Evolutionary conservation across 2,113 vertebrate species (phyloP).

Genomic region (Eulemur macaco): DNA sequence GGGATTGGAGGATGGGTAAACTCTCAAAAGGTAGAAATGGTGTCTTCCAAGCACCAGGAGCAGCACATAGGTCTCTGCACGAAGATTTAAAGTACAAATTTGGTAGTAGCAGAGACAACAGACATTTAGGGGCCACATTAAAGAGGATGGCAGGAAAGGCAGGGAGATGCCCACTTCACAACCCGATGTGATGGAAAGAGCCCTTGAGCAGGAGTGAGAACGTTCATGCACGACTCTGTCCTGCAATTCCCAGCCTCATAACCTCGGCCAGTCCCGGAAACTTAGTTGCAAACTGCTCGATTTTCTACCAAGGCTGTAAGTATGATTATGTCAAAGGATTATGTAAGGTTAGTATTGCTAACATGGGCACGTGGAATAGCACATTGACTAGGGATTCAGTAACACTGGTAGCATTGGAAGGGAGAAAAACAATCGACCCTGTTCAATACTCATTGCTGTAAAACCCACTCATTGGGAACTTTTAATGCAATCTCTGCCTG

Average conservation of each 20-base stretch:
- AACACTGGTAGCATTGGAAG: background rate
- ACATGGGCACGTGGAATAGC: no score
- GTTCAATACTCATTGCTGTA: background rate
- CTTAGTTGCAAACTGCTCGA: background rate
- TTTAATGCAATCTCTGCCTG: background rate
- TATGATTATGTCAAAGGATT: background rate
- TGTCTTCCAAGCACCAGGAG: background rate
- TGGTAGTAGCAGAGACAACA: background rate
- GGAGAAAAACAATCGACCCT: background rate
- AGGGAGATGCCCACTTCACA: background rate
- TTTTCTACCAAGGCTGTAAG: background rate
- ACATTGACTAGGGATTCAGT: background rate
- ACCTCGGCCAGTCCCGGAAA: background rate
- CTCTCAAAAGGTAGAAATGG: background rate
- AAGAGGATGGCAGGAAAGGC: background rate
- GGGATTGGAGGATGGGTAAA: background rate
- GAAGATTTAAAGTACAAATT: background rate
- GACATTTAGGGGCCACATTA: background rate
- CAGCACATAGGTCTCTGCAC: background rate
- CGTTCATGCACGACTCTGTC: background rate
- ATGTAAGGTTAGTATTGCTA: background rate
- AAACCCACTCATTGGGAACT: background rate
- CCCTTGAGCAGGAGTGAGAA: background rate
- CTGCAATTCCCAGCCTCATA: background rate
- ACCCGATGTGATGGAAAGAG: background rate